A percentile compares a stretch with the other conserved stretches of the same genome.
Evolutionary conservation across 2,113 vertebrate genomes (phyloP).

Genomic region (Steatornis caripensis): DNA sequence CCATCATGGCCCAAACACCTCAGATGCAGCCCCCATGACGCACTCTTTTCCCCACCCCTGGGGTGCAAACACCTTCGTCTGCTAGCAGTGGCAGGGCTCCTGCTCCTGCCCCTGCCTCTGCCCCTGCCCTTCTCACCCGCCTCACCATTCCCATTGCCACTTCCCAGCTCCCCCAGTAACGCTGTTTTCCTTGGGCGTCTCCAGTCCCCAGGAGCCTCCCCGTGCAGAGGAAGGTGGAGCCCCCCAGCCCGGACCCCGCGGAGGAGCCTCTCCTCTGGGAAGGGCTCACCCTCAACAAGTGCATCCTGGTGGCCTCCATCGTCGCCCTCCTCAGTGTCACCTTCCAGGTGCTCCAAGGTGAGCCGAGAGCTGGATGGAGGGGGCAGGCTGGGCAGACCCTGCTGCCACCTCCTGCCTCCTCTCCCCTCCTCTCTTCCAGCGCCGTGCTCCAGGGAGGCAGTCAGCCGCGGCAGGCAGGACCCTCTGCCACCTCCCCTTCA

Average conservation of each 20-base stretch:
- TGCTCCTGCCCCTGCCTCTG: not conserved
- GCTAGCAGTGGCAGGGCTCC: not conserved
- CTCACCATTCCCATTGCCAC: not conserved
- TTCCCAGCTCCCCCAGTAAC: not conserved
- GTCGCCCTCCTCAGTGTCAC: constrained; percentile 83
- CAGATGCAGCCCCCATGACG: fast-evolving
- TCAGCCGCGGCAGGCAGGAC: not conserved
- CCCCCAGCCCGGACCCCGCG: not conserved
- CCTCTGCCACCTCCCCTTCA: not conserved
- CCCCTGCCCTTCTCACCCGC: not conserved
- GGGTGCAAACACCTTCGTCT: not conserved
- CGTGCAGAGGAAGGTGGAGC: constrained; percentile 48
- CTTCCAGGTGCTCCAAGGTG: constrained; percentile 86
- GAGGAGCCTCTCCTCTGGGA: constrained; percentile 81
- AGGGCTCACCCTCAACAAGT: constrained; percentile 86
- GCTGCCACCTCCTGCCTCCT: not conserved
- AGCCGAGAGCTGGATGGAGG: not conserved
- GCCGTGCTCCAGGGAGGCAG: not conserved
- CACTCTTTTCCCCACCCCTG: not conserved
- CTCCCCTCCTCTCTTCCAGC: constrained; percentile 16
- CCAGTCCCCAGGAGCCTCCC: constrained; percentile 50
- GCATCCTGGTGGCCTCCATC: constrained; percentile 79
- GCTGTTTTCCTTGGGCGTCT: not conserved
- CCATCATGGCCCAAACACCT: not conserved
- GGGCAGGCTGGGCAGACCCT: not conserved